A percentile compares a stretch with the other conserved stretches of the same genome.
These are phyloP conservation scores for Drosophila picticornis DNA, from an alignment of 2,888 invertebrate species.

Conservation along the genomic window DNA sequence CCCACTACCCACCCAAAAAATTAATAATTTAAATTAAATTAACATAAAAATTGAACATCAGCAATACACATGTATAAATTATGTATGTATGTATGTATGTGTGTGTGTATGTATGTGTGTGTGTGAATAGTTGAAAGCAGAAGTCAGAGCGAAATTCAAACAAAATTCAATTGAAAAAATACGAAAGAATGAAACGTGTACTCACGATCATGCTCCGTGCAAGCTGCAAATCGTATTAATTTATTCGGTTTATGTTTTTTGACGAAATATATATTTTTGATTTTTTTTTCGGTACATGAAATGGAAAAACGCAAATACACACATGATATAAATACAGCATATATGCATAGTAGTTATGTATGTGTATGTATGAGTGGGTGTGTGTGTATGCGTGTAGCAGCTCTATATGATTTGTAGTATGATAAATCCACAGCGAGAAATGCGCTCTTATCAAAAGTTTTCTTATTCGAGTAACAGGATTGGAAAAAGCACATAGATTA, in stretches of 20 bases:
- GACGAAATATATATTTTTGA: conserved; percentile 31
- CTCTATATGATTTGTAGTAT: conserved; percentile 34
- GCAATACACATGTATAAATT: conserved; percentile 46
- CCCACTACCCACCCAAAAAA: conserved; percentile 19
- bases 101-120: conserved; percentile 6
- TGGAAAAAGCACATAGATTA: conserved; percentile 60
- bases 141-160: conserved; percentile 57
- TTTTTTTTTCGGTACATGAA: conserved; percentile 65
- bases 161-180: conserved; percentile 57
- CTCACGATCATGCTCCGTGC: conserved; percentile 97
- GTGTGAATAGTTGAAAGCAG: conserved; percentile 50
- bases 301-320: conserved; percentile 73
- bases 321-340: conserved; percentile 72
- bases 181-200: conserved; percentile 86
- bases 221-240: conserved; percentile 87
- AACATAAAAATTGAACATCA: conserved; percentile 71
- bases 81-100: background rate
- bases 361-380: conserved; percentile 5
- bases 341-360: conserved; percentile 48
- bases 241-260: conserved; percentile 52
- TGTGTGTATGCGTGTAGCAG: conserved; percentile 13
- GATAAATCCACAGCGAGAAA: conserved; percentile 35
- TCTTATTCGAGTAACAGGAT: conserved; percentile 32
- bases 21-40: conserved; percentile 67
- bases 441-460: conserved; percentile 38